phyloP scores from a whole-genome alignment of 2,888 invertebrate genomes.

The Tetranychus piercei region DNA sequence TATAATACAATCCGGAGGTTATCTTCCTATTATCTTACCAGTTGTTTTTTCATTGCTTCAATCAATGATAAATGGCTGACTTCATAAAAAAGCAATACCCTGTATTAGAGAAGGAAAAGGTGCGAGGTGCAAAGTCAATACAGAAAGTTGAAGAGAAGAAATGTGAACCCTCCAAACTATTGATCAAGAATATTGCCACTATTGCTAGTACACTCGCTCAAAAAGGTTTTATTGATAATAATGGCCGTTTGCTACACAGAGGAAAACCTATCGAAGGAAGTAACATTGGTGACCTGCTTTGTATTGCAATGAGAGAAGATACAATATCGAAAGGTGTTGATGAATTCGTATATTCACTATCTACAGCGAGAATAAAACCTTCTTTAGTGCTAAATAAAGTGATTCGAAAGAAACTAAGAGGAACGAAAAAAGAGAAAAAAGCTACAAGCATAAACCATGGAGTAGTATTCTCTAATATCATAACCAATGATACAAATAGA shows the following conservation, averaged over 20 bases:
- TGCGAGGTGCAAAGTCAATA: not conserved
- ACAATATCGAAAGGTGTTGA: conserved; percentile 9
- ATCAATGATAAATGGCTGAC: conserved; percentile 5
- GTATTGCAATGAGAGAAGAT: not conserved
- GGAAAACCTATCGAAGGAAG: not conserved
- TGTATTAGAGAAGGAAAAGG: not conserved
- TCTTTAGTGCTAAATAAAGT: too few relatives aligned
- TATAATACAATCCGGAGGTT: conserved; percentile 19
- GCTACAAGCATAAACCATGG: too few relatives aligned
- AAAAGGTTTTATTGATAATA: not conserved
- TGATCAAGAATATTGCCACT: not conserved
- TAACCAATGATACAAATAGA: too few relatives aligned
- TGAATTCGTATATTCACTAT: conserved; percentile 4
- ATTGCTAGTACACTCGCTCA: not conserved
- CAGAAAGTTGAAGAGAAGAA: not conserved
- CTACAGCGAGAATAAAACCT: too few relatives aligned
- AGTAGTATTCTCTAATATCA: too few relatives aligned
- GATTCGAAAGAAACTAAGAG: too few relatives aligned
- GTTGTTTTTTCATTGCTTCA: conserved; percentile 4
- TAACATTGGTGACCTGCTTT: not conserved
- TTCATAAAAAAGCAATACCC: not conserved
- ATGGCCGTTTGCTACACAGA: not conserved
- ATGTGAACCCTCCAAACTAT: not conserved
- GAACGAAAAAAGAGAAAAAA: too few relatives aligned
- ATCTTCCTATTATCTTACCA: conserved; percentile 17